Evolutionary conservation across 2,888 invertebrate species (phyloP).

Genomic region (Apeira syringaria): DNA sequence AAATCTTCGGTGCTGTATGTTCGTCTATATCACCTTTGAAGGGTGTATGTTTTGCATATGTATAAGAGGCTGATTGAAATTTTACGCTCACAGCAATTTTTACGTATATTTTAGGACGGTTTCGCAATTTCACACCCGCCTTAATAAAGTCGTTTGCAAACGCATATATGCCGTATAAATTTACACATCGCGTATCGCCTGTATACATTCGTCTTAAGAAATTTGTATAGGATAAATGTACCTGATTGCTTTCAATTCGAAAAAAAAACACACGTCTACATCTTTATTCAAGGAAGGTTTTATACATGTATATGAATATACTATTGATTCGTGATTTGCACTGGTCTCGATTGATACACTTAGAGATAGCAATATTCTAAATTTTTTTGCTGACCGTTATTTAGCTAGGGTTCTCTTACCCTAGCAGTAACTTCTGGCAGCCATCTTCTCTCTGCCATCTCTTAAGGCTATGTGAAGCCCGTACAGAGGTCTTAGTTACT

Average conservation of each 20-base stretch:
- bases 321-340: too few relatives aligned
- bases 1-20: too few relatives aligned
- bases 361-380: too few relatives aligned
- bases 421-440: too few relatives aligned
- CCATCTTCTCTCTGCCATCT: too few relatives aligned
- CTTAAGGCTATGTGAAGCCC: too few relatives aligned
- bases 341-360: too few relatives aligned
- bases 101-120: conserved; percentile 69
- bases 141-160: conserved; percentile 54
- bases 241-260: conserved; percentile 19
- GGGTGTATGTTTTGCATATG: conserved; percentile 65
- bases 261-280: conserved; percentile 13
- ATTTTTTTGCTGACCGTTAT: too few relatives aligned
- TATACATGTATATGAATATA: too few relatives aligned
- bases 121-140: conserved; percentile 61
- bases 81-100: conserved; percentile 72
- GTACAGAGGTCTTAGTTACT: too few relatives aligned
- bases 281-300: too few relatives aligned
- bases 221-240: conserved; percentile 19
- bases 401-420: too few relatives aligned
- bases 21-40: conserved; percentile 26
- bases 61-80: conserved; percentile 78
- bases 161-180: conserved; percentile 44
- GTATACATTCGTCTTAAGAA: conserved; percentile 14
- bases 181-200: conserved; percentile 27